These are phyloP conservation scores for Cairina moschata DNA, from an alignment of 2,113 vertebrate genomes.

Conservation along the genomic window DNA sequence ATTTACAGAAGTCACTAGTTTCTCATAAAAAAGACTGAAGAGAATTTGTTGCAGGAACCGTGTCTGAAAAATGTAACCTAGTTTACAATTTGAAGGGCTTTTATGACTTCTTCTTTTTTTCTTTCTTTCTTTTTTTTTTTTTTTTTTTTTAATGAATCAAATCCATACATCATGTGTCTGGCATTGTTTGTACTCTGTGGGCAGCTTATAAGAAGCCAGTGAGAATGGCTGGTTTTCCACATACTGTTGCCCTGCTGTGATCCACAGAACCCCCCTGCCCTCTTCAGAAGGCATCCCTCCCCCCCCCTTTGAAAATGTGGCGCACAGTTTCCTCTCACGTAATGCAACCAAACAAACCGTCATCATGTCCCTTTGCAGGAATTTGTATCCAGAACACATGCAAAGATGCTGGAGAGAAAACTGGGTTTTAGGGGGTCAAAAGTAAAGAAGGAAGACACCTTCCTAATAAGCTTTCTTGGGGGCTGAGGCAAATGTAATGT, in stretches of 20 bases:
- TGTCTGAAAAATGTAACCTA: conserved; percentile 42
- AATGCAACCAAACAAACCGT: background rate
- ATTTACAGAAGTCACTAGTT: conserved; percentile 34
- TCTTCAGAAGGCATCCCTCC: conserved; percentile 10
- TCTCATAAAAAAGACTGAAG: conserved; percentile 42
- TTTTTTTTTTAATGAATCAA: background rate
- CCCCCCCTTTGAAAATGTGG: background rate
- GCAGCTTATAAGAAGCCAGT: conserved; percentile 36
- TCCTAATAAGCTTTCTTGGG: accelerated
- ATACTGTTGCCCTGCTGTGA: conserved; percentile 28
- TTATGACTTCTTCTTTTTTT: background rate
- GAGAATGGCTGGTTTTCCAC: conserved; percentile 46
- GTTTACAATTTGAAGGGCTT: background rate
- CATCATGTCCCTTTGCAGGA: background rate
- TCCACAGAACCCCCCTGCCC: background rate
- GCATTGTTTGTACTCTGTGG: conserved; percentile 62
- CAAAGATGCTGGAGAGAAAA: background rate
- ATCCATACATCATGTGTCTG: conserved; percentile 44
- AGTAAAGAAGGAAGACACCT: background rate
- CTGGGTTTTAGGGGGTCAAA: background rate
- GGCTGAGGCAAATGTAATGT: background rate
- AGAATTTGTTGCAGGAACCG: conserved; percentile 12
- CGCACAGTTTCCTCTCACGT: background rate
- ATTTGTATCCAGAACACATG: background rate
- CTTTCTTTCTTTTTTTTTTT: background rate